Evolutionary conservation across 2,797 vertebrate species (phyloP), one percentile per base, ranked within the genome.

Genomic region (Miichthys miiuy): DNA sequence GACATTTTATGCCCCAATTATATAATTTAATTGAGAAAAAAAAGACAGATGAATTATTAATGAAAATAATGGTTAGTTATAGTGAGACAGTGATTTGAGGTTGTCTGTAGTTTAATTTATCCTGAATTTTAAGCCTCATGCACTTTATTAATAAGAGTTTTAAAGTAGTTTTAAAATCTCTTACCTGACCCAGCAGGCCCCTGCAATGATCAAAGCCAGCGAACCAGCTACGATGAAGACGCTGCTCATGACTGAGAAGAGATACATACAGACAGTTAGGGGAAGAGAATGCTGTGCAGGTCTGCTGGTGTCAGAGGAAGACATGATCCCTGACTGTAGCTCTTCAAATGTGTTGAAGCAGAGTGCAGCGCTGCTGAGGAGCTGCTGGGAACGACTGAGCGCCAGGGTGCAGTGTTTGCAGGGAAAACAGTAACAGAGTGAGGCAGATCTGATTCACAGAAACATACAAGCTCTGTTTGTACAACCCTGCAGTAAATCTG

Each of bases 101-200:
- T 23, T 38, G 1, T 6, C 18, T 2, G 13, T 7, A 25, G 13
- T 23, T 74, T 0, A 23, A 41, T 42, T 7, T 42, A 58, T 52
- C 30, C 30, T 61, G 11, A 6, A 55, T 21, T 16, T 48, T 8
- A 48, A 38, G 50, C 46, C 9, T 46, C 50, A 21, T 73, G 50
- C 30, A 9, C 34, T 38, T 38, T 38, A 38, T 38, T 38, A 38
- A 38, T 9, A 38, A 38, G 0, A 9, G 34, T 38, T 38, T 38
- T 38, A 38, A 38, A 38, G 34, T 9, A 38, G 8, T 38, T 38
- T 38, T 38, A 38, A 30, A 14, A 55, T 27, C 9, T 46, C 94
- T 96, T 91, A 98, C 98, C 97, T 97, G 94, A 95, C 94, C 97
- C 97, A 99, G 87, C 95, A 98, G 21, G 96, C 74, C 0, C 91